Base-by-base conservation (phyloP, 2,888 invertebrate genomes). In the Eupithecia vulgata region DNA sequence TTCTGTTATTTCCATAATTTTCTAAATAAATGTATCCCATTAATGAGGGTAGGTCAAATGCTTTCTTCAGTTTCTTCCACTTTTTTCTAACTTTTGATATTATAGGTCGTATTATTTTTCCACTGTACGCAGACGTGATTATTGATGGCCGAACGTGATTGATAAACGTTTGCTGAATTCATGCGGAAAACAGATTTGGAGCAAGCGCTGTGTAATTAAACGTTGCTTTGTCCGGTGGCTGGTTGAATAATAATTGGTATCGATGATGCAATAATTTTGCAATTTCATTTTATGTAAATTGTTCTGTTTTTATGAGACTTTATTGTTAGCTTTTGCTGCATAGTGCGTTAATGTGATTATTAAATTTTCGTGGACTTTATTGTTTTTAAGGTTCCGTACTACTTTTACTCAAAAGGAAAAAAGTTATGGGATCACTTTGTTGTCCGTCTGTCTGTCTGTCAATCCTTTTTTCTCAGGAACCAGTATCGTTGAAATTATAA, bases 91-190 rank as follows among this genome's bases (percentile, higher is more conserved):
- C 21, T 21, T 21, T 21, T 21, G 4, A 21, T 52, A 57, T 57
- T 25, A 57, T 25, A 12, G 12, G 21, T 13, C 57, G 12, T 25
- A 13, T 57, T 25, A 57, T 57, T 57, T 57, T 57, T 13, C 25
- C 57, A 57, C 25, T 57, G 13, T 25, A 57, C 25, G 52, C 52
- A 25, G 25, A 57, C 52, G 8, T n/a, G n/a, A 34, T 61, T 61
- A 61, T 34, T 61, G 61, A 61, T 34, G 34, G 75, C 72, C 68
- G 70, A 74, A 79, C 79, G 80, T 81, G 79, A 84, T 83, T 86
- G 84, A 82, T 83, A 48, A 52, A 84, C 81, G 82, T 74, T 75
- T 67, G 77, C 78, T 52, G 78, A 76, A 82, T 80, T 83, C 82
- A 84, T 82, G 69, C 72, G 68, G 73, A 79, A 74, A 68, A 73